Base-by-base conservation (phyloP, 2,113 vertebrate genomes). In the Triplophysa rosa region DNA sequence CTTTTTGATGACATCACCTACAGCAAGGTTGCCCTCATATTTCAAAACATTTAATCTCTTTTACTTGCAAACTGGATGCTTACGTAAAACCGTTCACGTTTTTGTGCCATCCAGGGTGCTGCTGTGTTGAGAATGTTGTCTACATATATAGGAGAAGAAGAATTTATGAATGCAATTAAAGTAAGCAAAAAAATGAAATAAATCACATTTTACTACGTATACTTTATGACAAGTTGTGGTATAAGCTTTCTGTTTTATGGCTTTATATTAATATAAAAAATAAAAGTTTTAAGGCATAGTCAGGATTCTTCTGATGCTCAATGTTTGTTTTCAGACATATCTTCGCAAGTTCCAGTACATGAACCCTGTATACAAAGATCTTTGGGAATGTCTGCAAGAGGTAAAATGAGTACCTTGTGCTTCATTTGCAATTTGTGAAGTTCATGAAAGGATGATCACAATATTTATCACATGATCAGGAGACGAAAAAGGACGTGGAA, bases 91-190 rank as follows among this genome's bases (percentile, higher is more conserved):
- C 19, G 3, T 40, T 29, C 0, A 7, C 21, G 17, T 10, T 52
- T 7, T 73, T 17, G 12, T 45, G 33, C 33, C n/a, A 17, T 67
- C 9, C 61, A 88, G 93, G 92, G 92, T 0, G 89, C 91, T 0
- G 45, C 84, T 13, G 80, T 94, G 77, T 82, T 94, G 78, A 91
- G 88, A 62, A 93, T 94, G 93, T 83, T 94, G 77, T 85, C 80
- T 1, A 21, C 79, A 52, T 1, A 61, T 0, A 74, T 94, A 66
- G 49, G 1, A 1, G 71, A 91, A 11, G 3, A 0, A 0, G 13
- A 33, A 54, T 93, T 94, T 78, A 8, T 77, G 29, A 29, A 21
- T 1, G 92, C 87, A 5, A 1, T 93, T 54, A 83, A 49, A 59
- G 93, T 93, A 68, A 33, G 52, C n/a, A 3, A 58, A 58, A 47